These are phyloP conservation scores for Frankliniella fusca DNA, from an alignment of 2,888 invertebrate species.

Conservation along the genomic window DNA sequence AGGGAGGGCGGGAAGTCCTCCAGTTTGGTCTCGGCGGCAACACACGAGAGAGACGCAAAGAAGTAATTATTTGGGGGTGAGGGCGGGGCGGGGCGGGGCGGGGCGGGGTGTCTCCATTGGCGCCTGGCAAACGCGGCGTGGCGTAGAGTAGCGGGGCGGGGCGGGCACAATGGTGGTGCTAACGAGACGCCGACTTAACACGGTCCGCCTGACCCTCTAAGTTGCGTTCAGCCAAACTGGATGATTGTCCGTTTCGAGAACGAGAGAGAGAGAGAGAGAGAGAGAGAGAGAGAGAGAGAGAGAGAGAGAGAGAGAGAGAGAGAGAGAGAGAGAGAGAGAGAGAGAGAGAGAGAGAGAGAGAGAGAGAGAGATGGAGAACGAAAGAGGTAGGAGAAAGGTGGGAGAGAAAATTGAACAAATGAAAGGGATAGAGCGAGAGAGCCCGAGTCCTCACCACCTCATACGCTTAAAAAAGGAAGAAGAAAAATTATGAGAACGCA, in stretches of 20 bases:
- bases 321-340: slow-evolving; percentile 1
- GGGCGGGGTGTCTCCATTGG: not conserved
- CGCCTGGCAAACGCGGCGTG: not conserved
- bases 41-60: not conserved
- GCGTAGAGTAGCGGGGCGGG: not conserved
- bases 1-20: not conserved
- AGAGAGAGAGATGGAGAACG: not conserved
- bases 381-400: not conserved
- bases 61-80: not conserved
- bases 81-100: not conserved
- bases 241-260: no score
- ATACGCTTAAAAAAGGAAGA: no score
- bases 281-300: not conserved
- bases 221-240: no score
- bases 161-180: not conserved
- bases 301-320: not conserved
- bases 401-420: not conserved
- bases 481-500: no score
- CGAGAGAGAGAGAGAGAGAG: not conserved
- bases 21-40: no score
- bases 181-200: slow-evolving; percentile 1
- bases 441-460: no score
- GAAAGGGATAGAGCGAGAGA: no score
- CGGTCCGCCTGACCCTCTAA: not conserved
- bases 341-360: slow-evolving; percentile 1